These are phyloP conservation scores for Lophura nycthemera DNA, from an alignment of 2,113 vertebrate species.

Conservation along the genomic window DNA sequence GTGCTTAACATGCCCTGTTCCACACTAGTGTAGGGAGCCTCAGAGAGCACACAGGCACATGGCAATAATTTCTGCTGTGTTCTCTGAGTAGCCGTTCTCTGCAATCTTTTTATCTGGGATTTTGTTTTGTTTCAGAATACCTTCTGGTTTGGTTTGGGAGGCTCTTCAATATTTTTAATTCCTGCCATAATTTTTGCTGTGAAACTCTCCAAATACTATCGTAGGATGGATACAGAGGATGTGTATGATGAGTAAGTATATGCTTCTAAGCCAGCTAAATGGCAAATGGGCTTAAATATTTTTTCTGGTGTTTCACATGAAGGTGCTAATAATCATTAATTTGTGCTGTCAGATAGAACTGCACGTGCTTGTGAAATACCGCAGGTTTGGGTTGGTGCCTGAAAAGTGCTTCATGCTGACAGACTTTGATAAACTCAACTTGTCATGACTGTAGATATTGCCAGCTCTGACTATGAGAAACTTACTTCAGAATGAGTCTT, in stretches of 20 bases:
- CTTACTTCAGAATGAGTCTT: background rate
- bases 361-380: background rate
- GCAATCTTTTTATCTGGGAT: background rate
- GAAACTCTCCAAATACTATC: conserved; percentile 94
- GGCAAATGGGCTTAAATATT: background rate
- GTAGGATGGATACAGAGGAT: conserved; percentile 97
- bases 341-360: background rate
- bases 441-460: background rate
- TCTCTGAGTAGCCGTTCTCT: background rate
- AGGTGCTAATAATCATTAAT: background rate
- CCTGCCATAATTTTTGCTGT: conserved; percentile 92
- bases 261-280: background rate
- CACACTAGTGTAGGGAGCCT: background rate
- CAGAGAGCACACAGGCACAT: background rate
- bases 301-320: background rate
- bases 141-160: conserved; percentile 96
- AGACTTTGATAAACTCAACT: background rate
- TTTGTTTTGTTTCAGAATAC: conserved; percentile 83
- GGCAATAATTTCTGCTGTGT: background rate
- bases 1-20: background rate
- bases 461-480: background rate
- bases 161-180: conserved; percentile 87
- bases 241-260: conserved; percentile 94
- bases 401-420: background rate
- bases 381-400: background rate